These are phyloP conservation scores for Micromys minutus DNA, from an alignment of 2,113 vertebrate genomes.

Conservation along the genomic window DNA sequence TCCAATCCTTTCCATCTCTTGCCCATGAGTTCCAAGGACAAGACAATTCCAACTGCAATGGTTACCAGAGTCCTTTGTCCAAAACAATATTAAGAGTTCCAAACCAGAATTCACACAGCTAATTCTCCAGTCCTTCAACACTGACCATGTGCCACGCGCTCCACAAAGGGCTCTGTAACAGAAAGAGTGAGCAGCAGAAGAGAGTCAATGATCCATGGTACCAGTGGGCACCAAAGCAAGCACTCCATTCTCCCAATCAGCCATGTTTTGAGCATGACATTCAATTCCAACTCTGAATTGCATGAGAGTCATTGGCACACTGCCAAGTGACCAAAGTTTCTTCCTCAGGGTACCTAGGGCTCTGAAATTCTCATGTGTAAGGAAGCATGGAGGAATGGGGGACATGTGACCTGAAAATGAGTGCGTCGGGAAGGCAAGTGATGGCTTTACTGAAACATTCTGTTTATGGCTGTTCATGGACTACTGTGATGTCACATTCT, in stretches of 20 bases:
- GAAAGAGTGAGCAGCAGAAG: background rate
- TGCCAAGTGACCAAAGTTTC: background rate
- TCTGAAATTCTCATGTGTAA: background rate
- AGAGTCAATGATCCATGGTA: background rate
- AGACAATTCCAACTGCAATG: background rate
- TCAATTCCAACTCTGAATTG: background rate
- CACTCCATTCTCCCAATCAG: background rate
- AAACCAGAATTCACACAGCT: background rate
- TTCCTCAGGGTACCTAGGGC: background rate
- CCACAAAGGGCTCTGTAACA: background rate
- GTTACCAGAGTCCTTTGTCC: background rate
- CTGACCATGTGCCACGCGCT: background rate
- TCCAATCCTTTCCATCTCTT: background rate
- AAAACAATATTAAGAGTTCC: constrained; percentile 27
- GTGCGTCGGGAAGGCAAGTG: background rate
- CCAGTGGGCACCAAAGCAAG: background rate
- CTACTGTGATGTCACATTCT: background rate
- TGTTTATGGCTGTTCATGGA: background rate
- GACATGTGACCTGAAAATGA: background rate
- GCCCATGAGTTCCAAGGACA: background rate
- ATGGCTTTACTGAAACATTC: background rate
- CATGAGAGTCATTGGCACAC: background rate
- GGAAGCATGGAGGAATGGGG: background rate
- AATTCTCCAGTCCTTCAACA: background rate
- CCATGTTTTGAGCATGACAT: background rate